phyloP scores from a whole-genome alignment of 2,113 vertebrate genomes.

The Hemiprocne comata region DNA sequence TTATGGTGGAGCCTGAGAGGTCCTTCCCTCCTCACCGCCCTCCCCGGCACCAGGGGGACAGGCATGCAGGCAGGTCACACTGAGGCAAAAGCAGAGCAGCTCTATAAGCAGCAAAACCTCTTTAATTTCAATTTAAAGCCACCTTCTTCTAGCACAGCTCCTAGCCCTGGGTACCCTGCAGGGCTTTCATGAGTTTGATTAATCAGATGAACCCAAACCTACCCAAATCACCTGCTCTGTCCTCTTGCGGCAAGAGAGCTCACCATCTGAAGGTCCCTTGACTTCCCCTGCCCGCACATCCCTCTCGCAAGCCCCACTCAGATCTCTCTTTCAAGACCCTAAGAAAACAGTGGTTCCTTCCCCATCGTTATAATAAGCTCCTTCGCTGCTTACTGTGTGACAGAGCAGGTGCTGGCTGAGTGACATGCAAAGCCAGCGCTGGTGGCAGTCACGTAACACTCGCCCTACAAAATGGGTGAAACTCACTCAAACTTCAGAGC shows the following conservation, averaged over 20 bases:
- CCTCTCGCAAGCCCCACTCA: background rate
- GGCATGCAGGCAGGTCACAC: fast-evolving
- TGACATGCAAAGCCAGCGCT: fast-evolving
- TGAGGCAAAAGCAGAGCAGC: background rate
- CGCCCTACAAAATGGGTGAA: fast-evolving
- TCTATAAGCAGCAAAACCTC: background rate
- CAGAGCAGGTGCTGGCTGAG: background rate
- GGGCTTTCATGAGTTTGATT: background rate
- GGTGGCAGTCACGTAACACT: fast-evolving
- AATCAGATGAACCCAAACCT: background rate
- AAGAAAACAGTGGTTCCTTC: fast-evolving
- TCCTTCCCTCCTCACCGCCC: background rate
- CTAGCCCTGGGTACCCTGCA: background rate
- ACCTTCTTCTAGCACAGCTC: background rate
- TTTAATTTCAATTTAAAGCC: background rate
- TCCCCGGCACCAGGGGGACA: background rate
- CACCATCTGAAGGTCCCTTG: background rate
- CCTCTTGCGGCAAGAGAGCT: background rate
- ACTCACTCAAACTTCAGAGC: background rate
- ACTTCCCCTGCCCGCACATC: background rate
- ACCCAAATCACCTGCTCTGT: background rate
- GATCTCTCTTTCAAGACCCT: background rate
- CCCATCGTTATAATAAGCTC: fast-evolving
- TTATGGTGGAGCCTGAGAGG: background rate
- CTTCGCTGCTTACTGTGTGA: fast-evolving